Base-by-base conservation (phyloP, 2,797 vertebrate genomes). In the Eutrigla gurnardus region DNA sequence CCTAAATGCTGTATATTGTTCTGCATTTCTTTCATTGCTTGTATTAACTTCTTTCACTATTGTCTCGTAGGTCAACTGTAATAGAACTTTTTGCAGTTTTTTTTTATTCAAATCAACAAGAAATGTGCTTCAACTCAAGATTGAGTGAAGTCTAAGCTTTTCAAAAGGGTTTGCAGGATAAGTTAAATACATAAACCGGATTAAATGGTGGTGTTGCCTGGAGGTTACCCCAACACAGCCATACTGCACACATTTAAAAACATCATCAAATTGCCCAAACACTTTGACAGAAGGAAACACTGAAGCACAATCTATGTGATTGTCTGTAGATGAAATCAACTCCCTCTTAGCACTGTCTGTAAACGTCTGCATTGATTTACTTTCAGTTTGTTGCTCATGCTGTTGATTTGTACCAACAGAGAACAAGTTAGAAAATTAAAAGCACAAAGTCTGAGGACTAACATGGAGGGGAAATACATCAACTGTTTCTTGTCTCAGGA, bases 401-500 rank as follows among this genome's bases (percentile, higher is more conserved):
- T 80, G 75, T 86, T 88, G 71, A 82, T 81, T 90, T 89, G 66
- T 80, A 89, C 84, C 72, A 82, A 89, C 67, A 73, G 74, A 89
- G 84, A 90, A 85, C 76, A 84, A 89, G 86, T 86, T 49, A 77
- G 82, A 93, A 90, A 85, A 85, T 84, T 84, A 93, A 95, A 95
- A 96, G 95, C 95, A 95, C 95, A 96, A 95, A 96, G 95, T 91
- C 89, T 86, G 87, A 92, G 88, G 91, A 93, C 90, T 91, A 89
- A 87, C 80, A 95, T 91, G 92, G 95, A 95, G 92, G 88, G 88
- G 73, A 78, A 90, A 95, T 94, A 94, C 96, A 95, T 93, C 95
- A 95, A 94, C 95, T 94, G 95, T 94, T 95, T 96, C 94, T 96
- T 95, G 96, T 97, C 97, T 98, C 97, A 98, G 97, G 97, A 98